phyloP scores from a whole-genome alignment of 2,888 invertebrate species.

The Andrena flavipes region DNA sequence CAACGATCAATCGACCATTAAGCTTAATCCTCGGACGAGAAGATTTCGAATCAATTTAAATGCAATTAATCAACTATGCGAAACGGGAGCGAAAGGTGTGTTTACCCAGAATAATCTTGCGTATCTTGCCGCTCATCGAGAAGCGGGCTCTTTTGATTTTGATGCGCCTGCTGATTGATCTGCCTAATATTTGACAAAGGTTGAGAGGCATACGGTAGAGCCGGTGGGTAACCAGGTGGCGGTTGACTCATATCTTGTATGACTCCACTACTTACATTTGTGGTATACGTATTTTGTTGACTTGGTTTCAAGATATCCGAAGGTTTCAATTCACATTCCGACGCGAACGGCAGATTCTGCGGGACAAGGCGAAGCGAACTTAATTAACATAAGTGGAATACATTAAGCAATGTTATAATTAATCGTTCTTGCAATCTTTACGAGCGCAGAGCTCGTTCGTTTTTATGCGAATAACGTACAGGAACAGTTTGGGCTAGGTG shows the following conservation, averaged over 20 bases:
- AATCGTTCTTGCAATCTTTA: constrained; percentile 5
- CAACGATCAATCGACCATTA: constrained; percentile 9
- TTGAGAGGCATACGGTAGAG: constrained; percentile 81
- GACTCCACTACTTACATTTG: constrained; percentile 74
- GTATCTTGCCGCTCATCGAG: constrained; percentile 81
- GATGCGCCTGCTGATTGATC: constrained; percentile 75
- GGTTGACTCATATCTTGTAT: constrained; percentile 86
- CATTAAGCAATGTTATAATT: not conserved
- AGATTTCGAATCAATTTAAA: not conserved
- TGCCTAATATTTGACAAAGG: constrained; percentile 78
- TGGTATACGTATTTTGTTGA: constrained; percentile 73
- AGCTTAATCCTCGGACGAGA: not conserved
- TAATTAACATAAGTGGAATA: not conserved
- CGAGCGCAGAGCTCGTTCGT: constrained; percentile 21
- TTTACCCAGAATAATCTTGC: constrained; percentile 76
- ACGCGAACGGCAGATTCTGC: constrained; percentile 88
- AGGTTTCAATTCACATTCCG: constrained; percentile 88
- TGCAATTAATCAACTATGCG: not conserved
- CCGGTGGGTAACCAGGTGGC: constrained; percentile 86
- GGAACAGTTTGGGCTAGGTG: constrained; percentile 91
- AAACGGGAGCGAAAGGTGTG: not conserved
- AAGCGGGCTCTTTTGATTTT: constrained; percentile 80
- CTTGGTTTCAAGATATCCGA: constrained; percentile 81
- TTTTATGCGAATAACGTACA: constrained; percentile 80
- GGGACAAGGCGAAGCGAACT: constrained; percentile 58